Base-by-base conservation (phyloP, 2,797 vertebrate species). In the Echiichthys vipera region DNA sequence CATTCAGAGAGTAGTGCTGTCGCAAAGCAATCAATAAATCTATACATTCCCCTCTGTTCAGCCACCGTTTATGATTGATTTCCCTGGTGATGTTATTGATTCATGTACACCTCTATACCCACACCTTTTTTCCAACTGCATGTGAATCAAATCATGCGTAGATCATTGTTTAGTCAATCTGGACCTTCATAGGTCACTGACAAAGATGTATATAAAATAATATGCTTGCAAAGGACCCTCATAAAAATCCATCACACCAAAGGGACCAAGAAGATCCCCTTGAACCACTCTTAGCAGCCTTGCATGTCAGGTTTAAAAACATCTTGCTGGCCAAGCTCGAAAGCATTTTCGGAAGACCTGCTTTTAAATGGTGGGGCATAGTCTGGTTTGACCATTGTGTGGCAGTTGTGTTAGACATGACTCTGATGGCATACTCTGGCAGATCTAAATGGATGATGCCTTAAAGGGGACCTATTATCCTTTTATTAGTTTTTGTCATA, bases 51-150 rank as follows among this genome's bases (percentile, higher is more conserved):
- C 47, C 64, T 74, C 54, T 84, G 66, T 89, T 88, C 77, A 85
- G 81, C 74, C 65, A 74, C 58, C 13, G 18, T 84, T 88, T 71
- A 87, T 81, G 78, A 89, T 80, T 82, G 81, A 91, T 88, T 83
- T 87, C 78, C 63, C 57, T 10, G 17, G 69, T 24, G 78, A 84
- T 71, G 55, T 40, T 87, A 89, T 90, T 73, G 85, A 90, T 89
- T 88, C 55, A 37, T 9, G 30, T 46, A 65, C 57, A 87, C 77
- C 68, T 84, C 79, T 46, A 40, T 50, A 71, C 54, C 17, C 25
- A 40, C 50, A 71, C 65, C 78, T 83, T 83, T 72, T 55, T 13
- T 76, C 64, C 80, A 83, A 86, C 67, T 89, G 78, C 80, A 74
- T 67, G 68, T 65, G 85, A 81, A 81, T 76, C 59, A 65, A 86